These are phyloP conservation scores for Neoascia interrupta DNA, from an alignment of 2,888 invertebrate species.

Conservation along the genomic window DNA sequence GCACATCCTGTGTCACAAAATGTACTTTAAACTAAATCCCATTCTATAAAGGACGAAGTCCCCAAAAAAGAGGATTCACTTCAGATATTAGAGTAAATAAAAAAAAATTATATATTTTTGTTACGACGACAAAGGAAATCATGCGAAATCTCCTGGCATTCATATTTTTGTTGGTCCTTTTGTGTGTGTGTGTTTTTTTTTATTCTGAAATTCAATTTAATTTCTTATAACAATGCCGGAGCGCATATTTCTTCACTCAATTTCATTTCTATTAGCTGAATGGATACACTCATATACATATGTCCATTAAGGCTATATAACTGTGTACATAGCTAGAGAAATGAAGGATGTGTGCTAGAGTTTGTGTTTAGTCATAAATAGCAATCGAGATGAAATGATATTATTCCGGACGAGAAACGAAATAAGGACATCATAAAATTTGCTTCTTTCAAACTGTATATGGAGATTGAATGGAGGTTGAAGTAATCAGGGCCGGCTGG, in stretches of 20 bases:
- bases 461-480: constrained; percentile 62
- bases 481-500: too few relatives aligned
- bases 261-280: constrained; percentile 66
- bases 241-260: constrained; percentile 67
- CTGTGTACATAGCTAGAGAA: neutral
- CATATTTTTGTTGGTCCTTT: constrained; percentile 16
- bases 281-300: constrained; percentile 11
- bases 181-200: constrained; percentile 1
- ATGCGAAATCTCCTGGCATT: constrained; percentile 52
- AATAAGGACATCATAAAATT: constrained; percentile 69
- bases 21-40: constrained; percentile 55
- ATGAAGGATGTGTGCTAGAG: neutral
- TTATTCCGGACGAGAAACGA: constrained; percentile 67
- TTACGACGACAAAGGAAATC: constrained; percentile 54
- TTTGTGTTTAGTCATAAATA: constrained; percentile 39
- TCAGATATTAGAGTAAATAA: constrained; percentile 21
- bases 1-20: constrained; percentile 23
- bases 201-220: constrained; percentile 60
- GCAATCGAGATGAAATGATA: constrained; percentile 66
- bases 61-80: constrained; percentile 24
- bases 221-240: constrained; percentile 65
- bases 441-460: constrained; percentile 62
- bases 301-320: too few relatives aligned
- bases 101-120: constrained; percentile 34
- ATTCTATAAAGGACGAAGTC: constrained; percentile 26